A percentile compares a stretch with the other conserved stretches of the same genome.
Conservation (phyloP, 2,888 invertebrate species). For the Fabriciana adippe region DNA sequence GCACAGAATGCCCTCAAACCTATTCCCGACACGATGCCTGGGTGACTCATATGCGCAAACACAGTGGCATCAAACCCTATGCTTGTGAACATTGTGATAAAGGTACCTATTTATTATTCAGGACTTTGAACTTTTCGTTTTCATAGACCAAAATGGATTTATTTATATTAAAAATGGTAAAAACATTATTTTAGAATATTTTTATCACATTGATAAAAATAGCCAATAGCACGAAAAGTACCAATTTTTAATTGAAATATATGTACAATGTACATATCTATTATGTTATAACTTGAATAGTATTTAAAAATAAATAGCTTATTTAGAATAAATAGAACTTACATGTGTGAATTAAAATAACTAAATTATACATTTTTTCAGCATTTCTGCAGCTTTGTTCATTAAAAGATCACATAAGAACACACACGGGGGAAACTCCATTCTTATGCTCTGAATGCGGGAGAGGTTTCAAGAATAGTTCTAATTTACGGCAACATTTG, state of each 20-base stretch:
- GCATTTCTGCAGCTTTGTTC: constrained; percentile 80
- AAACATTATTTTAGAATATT: too few relatives aligned
- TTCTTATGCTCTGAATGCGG: constrained; percentile 82
- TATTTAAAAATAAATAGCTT: neutral
- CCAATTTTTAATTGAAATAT: too few relatives aligned
- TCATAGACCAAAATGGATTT: too few relatives aligned
- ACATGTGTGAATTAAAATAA: neutral
- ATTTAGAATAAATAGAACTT: too few relatives aligned
- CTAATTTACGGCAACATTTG: constrained; percentile 82
- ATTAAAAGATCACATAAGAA: constrained; percentile 79
- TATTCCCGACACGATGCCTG: constrained; percentile 83
- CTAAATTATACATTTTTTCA: constrained; percentile 43
- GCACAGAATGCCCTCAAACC: constrained; percentile 80
- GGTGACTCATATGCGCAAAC: constrained; percentile 81
- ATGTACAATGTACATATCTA: too few relatives aligned
- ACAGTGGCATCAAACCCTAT: constrained; percentile 81
- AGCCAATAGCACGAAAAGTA: too few relatives aligned
- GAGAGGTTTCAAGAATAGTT: constrained; percentile 78
- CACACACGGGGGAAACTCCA: constrained; percentile 80
- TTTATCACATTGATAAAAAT: too few relatives aligned
- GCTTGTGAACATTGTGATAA: constrained; percentile 82
- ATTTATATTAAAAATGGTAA: too few relatives aligned
- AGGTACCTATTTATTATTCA: constrained; percentile 64
- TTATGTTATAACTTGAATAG: neutral
- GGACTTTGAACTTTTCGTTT: neutral